Conservation (phyloP, 2,797 vertebrate genomes). For the Florisuga fusca region DNA sequence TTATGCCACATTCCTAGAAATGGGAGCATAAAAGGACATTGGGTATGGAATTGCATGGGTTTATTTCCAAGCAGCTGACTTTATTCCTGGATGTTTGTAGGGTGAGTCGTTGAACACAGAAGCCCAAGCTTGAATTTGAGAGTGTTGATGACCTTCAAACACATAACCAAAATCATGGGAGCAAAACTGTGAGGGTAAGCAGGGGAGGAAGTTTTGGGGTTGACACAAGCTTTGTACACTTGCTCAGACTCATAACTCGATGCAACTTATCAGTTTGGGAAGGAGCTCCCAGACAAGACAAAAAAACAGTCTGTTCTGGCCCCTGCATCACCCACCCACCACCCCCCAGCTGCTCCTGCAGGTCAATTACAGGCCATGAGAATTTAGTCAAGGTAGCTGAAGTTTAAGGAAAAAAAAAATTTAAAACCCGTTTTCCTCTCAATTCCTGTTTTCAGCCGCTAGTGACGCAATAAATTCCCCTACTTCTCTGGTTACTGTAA, state of each 20-base stretch:
- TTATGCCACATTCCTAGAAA: not conserved
- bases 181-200: not conserved
- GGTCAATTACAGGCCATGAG: constrained; percentile 20
- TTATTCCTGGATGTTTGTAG: not conserved
- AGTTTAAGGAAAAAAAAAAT: not conserved
- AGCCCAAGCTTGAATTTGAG: not conserved
- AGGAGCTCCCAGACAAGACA: not conserved
- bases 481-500: constrained; percentile 53
- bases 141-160: not conserved
- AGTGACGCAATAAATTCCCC: constrained; percentile 27
- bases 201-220: not conserved
- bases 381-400: constrained; percentile 32
- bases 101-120: not conserved
- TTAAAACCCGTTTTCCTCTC: not conserved
- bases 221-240: not conserved
- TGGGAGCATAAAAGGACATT: not conserved
- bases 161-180: not conserved
- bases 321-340: rapidly evolving
- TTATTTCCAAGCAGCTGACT: not conserved
- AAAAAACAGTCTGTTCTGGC: not conserved
- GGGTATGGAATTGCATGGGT: not conserved
- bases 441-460: constrained; percentile 11
- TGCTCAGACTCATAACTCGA: not conserved
- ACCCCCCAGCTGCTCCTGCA: not conserved
- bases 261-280: not conserved